Conservation (phyloP, 2,888 invertebrate genomes). For the Eulithis prunata region DNA sequence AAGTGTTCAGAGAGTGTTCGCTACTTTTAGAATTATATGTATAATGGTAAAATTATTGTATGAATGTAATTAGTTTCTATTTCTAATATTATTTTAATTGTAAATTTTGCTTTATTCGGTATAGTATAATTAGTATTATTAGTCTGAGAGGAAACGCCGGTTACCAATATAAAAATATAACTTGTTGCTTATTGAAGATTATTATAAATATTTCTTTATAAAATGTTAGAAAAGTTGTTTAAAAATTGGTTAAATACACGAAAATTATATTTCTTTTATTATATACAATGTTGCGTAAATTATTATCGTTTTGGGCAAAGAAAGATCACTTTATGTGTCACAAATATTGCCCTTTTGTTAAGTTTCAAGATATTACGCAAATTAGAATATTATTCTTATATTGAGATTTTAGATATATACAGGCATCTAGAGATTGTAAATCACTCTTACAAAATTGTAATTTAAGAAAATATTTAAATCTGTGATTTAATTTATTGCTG, state of each 20-base stretch:
- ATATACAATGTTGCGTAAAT: slow-evolving; percentile 74
- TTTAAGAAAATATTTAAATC: slow-evolving; percentile 74
- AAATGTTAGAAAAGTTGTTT: slow-evolving; percentile 79
- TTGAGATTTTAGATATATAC: slow-evolving; percentile 68
- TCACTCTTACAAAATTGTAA: slow-evolving; percentile 54
- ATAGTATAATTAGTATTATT: slow-evolving; percentile 80
- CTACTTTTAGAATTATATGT: slow-evolving; percentile 61
- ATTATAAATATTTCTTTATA: slow-evolving; percentile 77
- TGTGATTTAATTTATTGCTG: slow-evolving; percentile 83
- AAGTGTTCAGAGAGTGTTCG: slow-evolving; percentile 80
- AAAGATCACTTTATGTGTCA: slow-evolving; percentile 39
- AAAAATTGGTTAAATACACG: slow-evolving; percentile 55
- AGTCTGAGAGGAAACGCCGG: slow-evolving; percentile 84
- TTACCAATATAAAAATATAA: slow-evolving; percentile 84
- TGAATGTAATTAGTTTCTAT: slow-evolving; percentile 69
- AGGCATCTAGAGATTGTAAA: slow-evolving; percentile 55
- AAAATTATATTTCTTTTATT: slow-evolving; percentile 61
- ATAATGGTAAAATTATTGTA: slow-evolving; percentile 58
- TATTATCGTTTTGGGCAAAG: slow-evolving; percentile 66
- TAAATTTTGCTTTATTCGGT: slow-evolving; percentile 80
- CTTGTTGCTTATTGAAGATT: slow-evolving; percentile 83
- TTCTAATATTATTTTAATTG: slow-evolving; percentile 66
- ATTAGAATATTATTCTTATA: slow-evolving; percentile 63
- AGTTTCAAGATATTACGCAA: slow-evolving; percentile 78
- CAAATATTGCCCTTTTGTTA: slow-evolving; percentile 64